These are phyloP conservation scores for Vanessa atalanta DNA, from an alignment of 1,140 invertebrate species.

Conservation along the genomic window DNA sequence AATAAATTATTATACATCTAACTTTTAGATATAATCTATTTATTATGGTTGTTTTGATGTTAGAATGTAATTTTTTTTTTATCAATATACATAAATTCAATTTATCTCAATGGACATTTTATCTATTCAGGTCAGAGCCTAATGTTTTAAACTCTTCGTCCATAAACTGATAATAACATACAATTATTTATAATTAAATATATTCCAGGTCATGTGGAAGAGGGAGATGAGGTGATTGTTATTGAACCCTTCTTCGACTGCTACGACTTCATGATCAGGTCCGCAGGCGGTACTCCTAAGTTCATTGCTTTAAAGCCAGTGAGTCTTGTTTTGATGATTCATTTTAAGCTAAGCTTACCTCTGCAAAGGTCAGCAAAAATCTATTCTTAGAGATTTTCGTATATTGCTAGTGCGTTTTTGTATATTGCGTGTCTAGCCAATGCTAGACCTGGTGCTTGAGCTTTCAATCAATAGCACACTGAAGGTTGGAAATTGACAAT, in stretches of 20 bases:
- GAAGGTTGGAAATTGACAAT: no score
- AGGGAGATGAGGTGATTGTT: slow-evolving; percentile 96
- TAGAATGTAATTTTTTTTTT: neutral
- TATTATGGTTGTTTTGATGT: no score
- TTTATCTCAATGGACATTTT: neutral
- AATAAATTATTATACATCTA: no score
- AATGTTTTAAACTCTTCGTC: neutral
- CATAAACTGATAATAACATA: neutral
- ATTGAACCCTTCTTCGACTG: slow-evolving; percentile 99
- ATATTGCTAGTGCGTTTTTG: no score
- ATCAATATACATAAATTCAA: neutral
- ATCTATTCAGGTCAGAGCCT: neutral
- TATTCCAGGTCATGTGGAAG: slow-evolving; percentile 89
- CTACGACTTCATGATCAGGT: slow-evolving; percentile 96
- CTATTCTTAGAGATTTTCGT: no score
- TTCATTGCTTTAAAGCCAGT: slow-evolving; percentile 94
- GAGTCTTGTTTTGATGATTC: slow-evolving; percentile 53
- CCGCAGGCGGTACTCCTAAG: slow-evolving; percentile 92
- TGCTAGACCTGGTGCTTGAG: no score
- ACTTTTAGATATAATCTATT: no score
- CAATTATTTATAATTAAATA: neutral
- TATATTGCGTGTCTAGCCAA: no score
- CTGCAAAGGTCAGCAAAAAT: no score
- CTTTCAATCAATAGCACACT: no score
- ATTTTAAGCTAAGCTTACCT: neutral